Base-by-base conservation (phyloP, 2,888 invertebrate genomes). In the Temnothorax ravouxi region DNA sequence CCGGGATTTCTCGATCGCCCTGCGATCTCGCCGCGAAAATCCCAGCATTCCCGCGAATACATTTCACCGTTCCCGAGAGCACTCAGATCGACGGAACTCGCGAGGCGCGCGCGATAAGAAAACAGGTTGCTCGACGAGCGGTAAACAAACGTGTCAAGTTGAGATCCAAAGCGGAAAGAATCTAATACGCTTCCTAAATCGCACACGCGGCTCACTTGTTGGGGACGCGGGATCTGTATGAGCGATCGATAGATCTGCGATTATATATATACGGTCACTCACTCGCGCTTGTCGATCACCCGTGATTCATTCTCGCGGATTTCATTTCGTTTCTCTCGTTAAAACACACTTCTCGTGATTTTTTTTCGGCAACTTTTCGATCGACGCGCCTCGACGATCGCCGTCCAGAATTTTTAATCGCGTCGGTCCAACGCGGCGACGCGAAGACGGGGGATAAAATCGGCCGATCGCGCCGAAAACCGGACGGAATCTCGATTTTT, bases 401-500 rank as follows among this genome's bases (percentile, higher is more conserved):
- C 21, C 56, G 56, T 71, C 21, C 34, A 18, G 11, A 9, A 56
- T 44, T 79, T 21, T 71, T 21, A 9, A 47, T 56, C 71, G 18
- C 44, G 44, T 34, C 47, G 15, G 18, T 18, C 29, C n/a, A 64
- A 61, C 21, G 44, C 15, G 41, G 11, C 44, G 21, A 38, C 29
- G 11, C 47, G 72, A 11, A 41, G n/a, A 50, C 29, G 18, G 50
- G 3, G 44, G 21, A 13, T 15, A n/a, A 15, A 52, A 54, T 52
- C 18, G 29, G 9, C 29, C 15, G 25, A 13, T 41, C 66, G 56
- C 54, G 64, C 56, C 44, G 21, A 25, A n/a, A 72, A 76, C 80
- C 62, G 89, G 41, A 41, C 41, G 41, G 89, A 90, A 89, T 91
- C 82, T 81, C 67, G 83, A 79, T 83, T 79, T 80, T 67, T 79